Evolutionary conservation across 2,888 invertebrate genomes (phyloP).

Genomic region (Acleris holmiana): DNA sequence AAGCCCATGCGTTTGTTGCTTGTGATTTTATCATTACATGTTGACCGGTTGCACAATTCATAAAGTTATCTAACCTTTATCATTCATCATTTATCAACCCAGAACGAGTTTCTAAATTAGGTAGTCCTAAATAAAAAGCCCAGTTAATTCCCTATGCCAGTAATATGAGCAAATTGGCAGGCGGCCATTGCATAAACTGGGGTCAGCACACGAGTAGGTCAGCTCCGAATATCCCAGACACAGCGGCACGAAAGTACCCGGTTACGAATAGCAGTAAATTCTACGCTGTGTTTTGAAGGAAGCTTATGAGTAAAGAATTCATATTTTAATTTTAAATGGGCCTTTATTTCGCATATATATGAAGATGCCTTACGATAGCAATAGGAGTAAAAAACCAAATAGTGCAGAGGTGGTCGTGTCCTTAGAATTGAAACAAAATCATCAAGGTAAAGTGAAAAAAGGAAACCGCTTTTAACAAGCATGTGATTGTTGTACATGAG

Average conservation of each 20-base stretch:
- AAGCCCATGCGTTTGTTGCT: too few species aligned
- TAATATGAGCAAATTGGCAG: conserved; percentile 35
- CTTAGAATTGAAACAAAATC: too few species aligned
- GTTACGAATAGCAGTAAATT: conserved; percentile 8
- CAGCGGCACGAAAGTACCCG: background rate
- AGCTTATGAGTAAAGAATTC: too few species aligned
- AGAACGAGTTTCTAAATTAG: background rate
- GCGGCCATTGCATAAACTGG: conserved; percentile 33
- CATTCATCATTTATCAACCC: background rate
- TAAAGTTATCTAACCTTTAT: background rate
- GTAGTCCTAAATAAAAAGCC: background rate
- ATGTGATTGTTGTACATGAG: too few species aligned
- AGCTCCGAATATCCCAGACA: conserved; percentile 28
- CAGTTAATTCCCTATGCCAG: conserved; percentile 9
- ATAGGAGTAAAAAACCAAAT: too few species aligned
- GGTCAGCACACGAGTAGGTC: conserved; percentile 30
- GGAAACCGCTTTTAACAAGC: too few species aligned
- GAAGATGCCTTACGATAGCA: too few species aligned
- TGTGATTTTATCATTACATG: too few species aligned
- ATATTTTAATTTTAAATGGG: background rate
- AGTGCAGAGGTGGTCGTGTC: too few species aligned
- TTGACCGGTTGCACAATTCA: too few species aligned
- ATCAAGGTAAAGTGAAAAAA: too few species aligned
- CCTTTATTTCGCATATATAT: too few species aligned
- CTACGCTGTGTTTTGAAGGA: background rate